Evolutionary conservation across 2,113 vertebrate genomes (phyloP).

Genomic region (Mustela nigripes): DNA sequence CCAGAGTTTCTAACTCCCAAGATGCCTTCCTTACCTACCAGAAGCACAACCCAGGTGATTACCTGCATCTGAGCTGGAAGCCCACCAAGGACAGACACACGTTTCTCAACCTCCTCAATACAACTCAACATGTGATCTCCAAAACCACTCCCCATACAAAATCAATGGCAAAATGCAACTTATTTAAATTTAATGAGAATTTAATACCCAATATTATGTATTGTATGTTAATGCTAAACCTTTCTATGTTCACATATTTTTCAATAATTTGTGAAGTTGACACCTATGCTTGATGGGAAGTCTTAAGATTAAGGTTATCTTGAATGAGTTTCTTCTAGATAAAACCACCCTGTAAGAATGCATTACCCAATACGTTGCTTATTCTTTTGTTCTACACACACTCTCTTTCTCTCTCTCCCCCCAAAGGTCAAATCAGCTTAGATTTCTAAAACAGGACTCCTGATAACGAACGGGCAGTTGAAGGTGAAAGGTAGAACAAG

Average conservation of each 20-base stretch:
- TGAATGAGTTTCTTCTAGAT: slow-evolving; percentile 16
- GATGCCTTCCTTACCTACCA: background rate
- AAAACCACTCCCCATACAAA: background rate
- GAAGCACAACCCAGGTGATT: background rate
- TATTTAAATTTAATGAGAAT: background rate
- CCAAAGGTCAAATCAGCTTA: slow-evolving; percentile 50
- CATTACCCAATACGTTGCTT: background rate
- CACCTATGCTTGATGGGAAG: slow-evolving; percentile 3
- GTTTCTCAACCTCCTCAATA: background rate
- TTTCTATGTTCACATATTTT: slow-evolving; percentile 8
- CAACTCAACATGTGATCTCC: background rate
- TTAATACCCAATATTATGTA: background rate
- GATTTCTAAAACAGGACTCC: slow-evolving; percentile 36
- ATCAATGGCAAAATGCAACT: slow-evolving; percentile 7
- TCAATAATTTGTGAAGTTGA: slow-evolving; percentile 33
- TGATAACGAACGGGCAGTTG: background rate
- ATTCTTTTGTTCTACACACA: background rate
- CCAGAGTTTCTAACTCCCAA: background rate
- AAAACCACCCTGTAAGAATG: slow-evolving; percentile 27
- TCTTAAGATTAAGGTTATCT: slow-evolving; percentile 15
- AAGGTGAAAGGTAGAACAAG: slow-evolving; percentile 30
- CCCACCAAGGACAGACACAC: background rate
- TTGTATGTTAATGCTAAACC: background rate
- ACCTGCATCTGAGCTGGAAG: background rate
- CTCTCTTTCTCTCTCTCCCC: background rate